A percentile compares a stretch with the other conserved stretches of the same genome.
phyloP scores from a whole-genome alignment of 2,888 invertebrate species.

The Dorcus hopei region DNA sequence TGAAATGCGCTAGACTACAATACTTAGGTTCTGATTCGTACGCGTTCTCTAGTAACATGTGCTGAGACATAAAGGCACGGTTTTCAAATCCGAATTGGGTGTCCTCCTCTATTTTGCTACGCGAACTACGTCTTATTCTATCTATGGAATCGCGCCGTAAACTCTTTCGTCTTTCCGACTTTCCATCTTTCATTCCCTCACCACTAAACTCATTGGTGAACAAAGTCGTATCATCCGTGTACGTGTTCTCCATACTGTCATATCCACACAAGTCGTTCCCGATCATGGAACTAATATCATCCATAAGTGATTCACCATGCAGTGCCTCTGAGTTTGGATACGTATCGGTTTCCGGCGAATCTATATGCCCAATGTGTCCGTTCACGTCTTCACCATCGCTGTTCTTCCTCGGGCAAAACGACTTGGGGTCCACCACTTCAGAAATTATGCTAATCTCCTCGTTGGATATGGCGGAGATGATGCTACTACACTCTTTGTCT shows the following conservation, averaged over 20 bases:
- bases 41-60: constrained; percentile 38
- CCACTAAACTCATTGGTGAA: constrained; percentile 54
- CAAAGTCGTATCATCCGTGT: constrained; percentile 68
- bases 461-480: constrained; percentile 62
- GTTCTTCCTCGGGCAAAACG: constrained; percentile 49
- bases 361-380: constrained; percentile 72
- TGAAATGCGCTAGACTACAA: constrained; percentile 78
- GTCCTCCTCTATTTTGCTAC: constrained; percentile 51
- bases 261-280: constrained; percentile 61
- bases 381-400: constrained; percentile 50
- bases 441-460: constrained; percentile 71
- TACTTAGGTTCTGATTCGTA: constrained; percentile 58
- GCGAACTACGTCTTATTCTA: constrained; percentile 37
- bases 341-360: constrained; percentile 80
- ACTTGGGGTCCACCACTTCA: constrained; percentile 57
- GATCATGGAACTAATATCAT: constrained; percentile 57
- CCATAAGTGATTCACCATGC: constrained; percentile 75
- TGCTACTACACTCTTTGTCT: constrained; percentile 59
- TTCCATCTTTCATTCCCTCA: constrained; percentile 48
- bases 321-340: constrained; percentile 68
- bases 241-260: constrained; percentile 58
- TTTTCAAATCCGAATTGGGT: constrained; percentile 71
- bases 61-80: constrained; percentile 61
- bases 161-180: constrained; percentile 59
- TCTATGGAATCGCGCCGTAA: constrained; percentile 51